Conservation (phyloP, 1,140 invertebrate species). For the Pararge aegeria region DNA sequence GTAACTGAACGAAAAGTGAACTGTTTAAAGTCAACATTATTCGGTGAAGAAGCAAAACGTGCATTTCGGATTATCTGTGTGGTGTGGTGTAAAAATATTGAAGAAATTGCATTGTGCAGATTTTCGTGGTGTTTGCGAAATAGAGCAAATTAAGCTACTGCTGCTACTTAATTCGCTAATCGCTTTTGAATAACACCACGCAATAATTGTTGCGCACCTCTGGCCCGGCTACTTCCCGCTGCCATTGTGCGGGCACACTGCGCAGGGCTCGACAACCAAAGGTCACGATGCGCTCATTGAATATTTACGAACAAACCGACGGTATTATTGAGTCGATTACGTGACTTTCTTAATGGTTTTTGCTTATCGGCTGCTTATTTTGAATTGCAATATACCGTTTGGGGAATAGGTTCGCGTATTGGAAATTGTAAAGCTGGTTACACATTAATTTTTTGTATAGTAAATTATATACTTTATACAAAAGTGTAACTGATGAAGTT, state of each 20-base stretch:
- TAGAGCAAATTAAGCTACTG: too few species aligned
- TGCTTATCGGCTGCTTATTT: slow-evolving; percentile 15
- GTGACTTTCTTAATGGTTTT: slow-evolving; percentile 17
- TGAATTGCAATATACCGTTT: not conserved
- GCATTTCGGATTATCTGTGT: too few species aligned
- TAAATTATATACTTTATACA: not conserved
- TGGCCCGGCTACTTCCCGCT: slow-evolving; percentile 61
- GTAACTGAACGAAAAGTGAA: too few species aligned
- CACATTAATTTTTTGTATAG: not conserved
- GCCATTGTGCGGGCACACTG: slow-evolving; percentile 37
- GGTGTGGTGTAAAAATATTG: too few species aligned
- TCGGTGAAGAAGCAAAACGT: too few species aligned
- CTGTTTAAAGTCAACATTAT: too few species aligned
- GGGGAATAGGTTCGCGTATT: not conserved
- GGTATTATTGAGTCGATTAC: slow-evolving; percentile 37
- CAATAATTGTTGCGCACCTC: slow-evolving; percentile 59
- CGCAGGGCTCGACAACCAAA: slow-evolving; percentile 36
- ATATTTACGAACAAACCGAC: slow-evolving; percentile 47
- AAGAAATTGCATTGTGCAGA: too few species aligned
- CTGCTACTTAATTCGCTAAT: not conserved
- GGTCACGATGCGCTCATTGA: slow-evolving; percentile 49
- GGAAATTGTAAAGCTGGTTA: not conserved
- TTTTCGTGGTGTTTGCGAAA: too few species aligned
- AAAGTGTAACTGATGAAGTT: too few species aligned
- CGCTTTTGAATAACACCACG: slow-evolving; percentile 26